Evolutionary conservation across 2,797 vertebrate species (phyloP), one percentile per base, ranked within the genome.

Genomic region (Micromesistius poutassou): DNA sequence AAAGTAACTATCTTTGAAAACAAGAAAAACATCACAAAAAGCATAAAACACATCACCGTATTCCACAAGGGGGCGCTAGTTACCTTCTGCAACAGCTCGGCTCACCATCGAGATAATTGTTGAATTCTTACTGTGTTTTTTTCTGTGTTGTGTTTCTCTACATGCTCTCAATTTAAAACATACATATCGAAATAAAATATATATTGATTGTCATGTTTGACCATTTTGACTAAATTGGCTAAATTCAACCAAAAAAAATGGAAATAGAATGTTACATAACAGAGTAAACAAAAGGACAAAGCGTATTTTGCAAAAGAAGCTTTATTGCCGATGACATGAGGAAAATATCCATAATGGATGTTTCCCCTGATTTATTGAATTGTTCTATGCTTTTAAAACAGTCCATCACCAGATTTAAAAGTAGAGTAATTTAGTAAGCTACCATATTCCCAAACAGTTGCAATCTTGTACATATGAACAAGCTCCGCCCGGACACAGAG

Each of bases 61-160:
- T 0, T 92, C 92, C 77, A 95, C 95, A 79, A 95, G 93, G 83
- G 95, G 94, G 82, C 93, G 88, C 95, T 93, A 66, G 93, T 94
- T 91, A 94, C 94, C 93, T 95, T 94, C 94, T 93, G 95, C 78
- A 96, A 95, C 90, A 97, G 89, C 92, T 95, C 97, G 91, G 94
- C 93, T 68, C n/a, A 28, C n/a, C 62, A 12, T 28, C 7, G 55
- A 62, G 22, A 62, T 22, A 3, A 55, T 50, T 19, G 13, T 19
- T 22, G 5, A 62, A 25, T 25, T 22, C n/a, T 25, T 25, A n/a
- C 5, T 16, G 40, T 14, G 4, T 50, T 50, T 22, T 6, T 22
- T 50, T 16, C 46, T 50, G 16, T 6, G 5, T 50, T 16, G 16
- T 50, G 16, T 22, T 50, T 5, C 46, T 50, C 4, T 42, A 13